Evolutionary conservation across 53 echinoderm and acorn worm genomes (phyloP).

Genomic region (Zoroaster sp.): DNA sequence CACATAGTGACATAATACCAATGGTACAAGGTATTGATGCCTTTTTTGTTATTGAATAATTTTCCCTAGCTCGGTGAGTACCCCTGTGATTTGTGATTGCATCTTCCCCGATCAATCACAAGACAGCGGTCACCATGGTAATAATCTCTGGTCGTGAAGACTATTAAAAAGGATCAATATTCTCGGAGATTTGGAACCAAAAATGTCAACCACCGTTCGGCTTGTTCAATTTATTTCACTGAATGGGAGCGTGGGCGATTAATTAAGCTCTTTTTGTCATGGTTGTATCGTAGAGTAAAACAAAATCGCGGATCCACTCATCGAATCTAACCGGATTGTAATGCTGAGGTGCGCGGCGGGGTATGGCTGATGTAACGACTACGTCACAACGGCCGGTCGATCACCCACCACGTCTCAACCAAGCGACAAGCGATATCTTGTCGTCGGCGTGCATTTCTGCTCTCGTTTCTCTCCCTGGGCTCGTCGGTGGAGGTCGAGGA

Average conservation of each 20-base stretch:
- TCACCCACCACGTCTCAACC: slow-evolving; percentile 1
- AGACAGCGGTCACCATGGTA: background rate
- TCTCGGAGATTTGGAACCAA: background rate
- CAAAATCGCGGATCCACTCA: background rate
- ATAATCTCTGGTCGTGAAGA: background rate
- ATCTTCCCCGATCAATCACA: background rate
- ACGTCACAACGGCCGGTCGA: background rate
- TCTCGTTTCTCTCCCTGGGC: background rate
- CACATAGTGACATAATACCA: no score
- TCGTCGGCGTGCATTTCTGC: no score
- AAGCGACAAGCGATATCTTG: background rate
- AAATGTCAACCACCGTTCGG: background rate
- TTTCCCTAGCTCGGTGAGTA: background rate
- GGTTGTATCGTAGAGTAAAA: background rate
- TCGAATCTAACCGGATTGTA: background rate
- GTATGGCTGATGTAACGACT: background rate
- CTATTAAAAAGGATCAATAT: background rate
- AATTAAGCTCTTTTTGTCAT: no score
- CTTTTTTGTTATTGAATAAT: no score
- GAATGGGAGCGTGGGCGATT: no score
- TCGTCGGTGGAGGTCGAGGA: background rate
- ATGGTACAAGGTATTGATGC: no score
- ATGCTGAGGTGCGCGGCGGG: background rate
- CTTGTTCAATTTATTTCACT: no score
- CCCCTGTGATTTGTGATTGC: background rate